Evolutionary conservation across 2,113 vertebrate species (phyloP).

Genomic region (Nymphicus hollandicus): DNA sequence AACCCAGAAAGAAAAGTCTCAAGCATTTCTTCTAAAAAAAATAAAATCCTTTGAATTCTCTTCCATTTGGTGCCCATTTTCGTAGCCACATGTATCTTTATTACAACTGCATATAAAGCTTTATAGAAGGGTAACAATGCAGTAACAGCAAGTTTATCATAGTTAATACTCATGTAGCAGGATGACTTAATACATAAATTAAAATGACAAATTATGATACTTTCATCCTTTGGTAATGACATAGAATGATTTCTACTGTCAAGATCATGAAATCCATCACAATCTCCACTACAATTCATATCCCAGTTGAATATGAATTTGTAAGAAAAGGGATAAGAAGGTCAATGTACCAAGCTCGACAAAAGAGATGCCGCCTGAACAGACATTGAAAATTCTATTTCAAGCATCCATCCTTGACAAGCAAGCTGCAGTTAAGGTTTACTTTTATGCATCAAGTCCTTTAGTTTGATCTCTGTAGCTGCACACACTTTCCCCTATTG

Average conservation of each 20-base stretch:
- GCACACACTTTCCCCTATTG: background rate
- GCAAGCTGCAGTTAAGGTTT: constrained; percentile 17
- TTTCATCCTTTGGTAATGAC: background rate
- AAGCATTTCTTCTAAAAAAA: background rate
- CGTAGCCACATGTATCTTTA: background rate
- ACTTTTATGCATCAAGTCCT: background rate
- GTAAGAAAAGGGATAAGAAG: background rate
- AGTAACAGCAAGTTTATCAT: background rate
- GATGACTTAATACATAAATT: background rate
- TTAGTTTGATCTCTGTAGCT: constrained; percentile 6
- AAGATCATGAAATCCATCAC: background rate
- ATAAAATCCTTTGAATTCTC: background rate
- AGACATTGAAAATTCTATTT: background rate
- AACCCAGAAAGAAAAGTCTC: background rate
- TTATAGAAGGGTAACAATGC: background rate
- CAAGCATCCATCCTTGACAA: constrained; percentile 6
- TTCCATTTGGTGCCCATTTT: background rate
- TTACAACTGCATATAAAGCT: background rate
- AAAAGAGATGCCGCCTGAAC: background rate
- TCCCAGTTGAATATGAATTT: background rate
- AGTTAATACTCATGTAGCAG: background rate
- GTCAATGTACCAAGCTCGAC: background rate
- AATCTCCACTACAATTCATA: background rate
- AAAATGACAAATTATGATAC: background rate
- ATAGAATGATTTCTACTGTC: background rate